Evolutionary conservation across 2,113 vertebrate genomes (phyloP).

Genomic region (Heteronetta atricapilla): DNA sequence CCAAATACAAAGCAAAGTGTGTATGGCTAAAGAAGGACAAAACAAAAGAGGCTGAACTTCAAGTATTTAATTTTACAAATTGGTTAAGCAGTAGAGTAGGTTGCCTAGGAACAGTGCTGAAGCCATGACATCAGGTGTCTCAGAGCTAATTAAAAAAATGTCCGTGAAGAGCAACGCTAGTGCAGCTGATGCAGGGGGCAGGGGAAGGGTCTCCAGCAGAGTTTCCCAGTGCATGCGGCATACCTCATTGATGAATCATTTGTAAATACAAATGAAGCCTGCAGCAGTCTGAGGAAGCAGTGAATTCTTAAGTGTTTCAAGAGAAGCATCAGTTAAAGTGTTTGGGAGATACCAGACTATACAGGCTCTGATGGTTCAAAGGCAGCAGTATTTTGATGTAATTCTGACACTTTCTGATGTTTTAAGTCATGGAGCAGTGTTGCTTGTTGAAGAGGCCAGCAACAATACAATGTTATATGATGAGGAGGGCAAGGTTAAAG

Average conservation of each 20-base stretch:
- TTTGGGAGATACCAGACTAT: background rate
- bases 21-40: background rate
- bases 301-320: background rate
- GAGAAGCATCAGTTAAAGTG: background rate
- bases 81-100: background rate
- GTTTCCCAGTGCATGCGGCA: background rate
- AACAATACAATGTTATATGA: background rate
- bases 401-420: background rate
- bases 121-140: background rate
- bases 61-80: background rate
- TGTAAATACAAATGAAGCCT: background rate
- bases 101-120: background rate
- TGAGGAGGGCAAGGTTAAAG: background rate
- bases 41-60: background rate
- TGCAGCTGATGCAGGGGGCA: background rate
- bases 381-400: background rate
- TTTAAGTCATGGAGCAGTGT: background rate
- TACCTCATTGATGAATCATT: background rate
- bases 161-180: rapidly evolving
- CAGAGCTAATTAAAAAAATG: background rate
- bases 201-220: background rate
- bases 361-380: background rate
- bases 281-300: background rate
- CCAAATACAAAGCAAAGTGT: background rate
- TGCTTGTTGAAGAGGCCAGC: background rate